Base-by-base conservation (phyloP, 2,797 vertebrate species). In the Pipistrellus pygmaeus region DNA sequence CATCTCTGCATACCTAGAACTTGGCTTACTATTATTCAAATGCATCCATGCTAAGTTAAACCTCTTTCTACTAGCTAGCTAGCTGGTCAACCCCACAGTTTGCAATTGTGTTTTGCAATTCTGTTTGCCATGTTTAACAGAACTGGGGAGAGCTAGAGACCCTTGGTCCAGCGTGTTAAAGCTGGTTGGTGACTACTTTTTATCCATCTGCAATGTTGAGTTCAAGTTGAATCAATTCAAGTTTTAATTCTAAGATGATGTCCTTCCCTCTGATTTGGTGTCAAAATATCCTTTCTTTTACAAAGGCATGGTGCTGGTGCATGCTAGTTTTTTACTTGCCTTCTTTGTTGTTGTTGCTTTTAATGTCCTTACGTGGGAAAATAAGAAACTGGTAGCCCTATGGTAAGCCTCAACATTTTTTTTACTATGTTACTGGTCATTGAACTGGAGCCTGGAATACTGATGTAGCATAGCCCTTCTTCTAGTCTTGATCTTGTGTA, bases 211-310 rank as follows among this genome's bases (percentile, higher is more conserved):
- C 5, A 21, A 71, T 3, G 64, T 32, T 51, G 57, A 88, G 21
- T 53, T 69, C 44, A 90, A n/a, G 3, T 30, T 41, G 69, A 82
- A 32, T 60, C 12, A 35, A 73, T 46, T 91, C 23, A 17, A 64
- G 60, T 27, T 90, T 90, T 32, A 44, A 88, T 92, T 95, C 44
- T 73, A 76, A 88, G 41, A 53, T 25, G 35, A 38, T 25, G 8
- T 38, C 6, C 38, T 90, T 68, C 30, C 44, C 4, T 41, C 21
- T 88, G 60, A 30, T 72, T 32, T 60, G 30, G 15, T 12, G 20
- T 72, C n/a, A 62, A 78, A 68, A 38, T 38, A 21, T 17, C 51
- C 14, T 81, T 89, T 94, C 44, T 77, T 82, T 75, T 80, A 44
- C 17, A 21, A 85, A 80, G 35, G 1, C 2, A n/a, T 23, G 27